Evolutionary conservation across 37 sponge, comb jelly and placozoan genomes (phyloP).

Genomic region (Axinella damicornis): DNA sequence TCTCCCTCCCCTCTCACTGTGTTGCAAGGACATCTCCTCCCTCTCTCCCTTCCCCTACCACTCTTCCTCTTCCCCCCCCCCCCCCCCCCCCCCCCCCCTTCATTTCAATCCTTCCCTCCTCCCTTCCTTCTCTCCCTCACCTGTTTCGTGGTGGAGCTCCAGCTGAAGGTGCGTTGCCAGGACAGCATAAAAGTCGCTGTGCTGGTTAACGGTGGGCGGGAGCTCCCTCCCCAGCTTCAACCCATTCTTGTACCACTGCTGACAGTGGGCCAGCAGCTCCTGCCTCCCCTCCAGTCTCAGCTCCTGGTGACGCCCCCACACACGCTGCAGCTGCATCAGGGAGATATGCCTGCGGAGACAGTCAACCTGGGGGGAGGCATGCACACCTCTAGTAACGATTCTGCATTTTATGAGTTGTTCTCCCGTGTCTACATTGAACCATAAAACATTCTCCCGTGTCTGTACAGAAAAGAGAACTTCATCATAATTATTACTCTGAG

Average conservation of each 20-base stretch:
- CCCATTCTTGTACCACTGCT: constrained; percentile 21
- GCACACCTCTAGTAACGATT: too few species aligned
- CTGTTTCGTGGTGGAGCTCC: constrained; percentile 60
- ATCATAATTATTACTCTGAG: neutral
- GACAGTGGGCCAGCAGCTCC: constrained; percentile 34
- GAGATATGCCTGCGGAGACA: constrained; percentile 26
- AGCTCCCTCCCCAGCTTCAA: constrained; percentile 27
- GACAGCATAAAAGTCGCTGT: constrained; percentile 58
- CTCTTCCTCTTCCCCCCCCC: neutral
- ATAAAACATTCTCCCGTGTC: neutral
- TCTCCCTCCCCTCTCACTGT: too few species aligned
- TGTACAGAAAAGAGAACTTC: neutral
- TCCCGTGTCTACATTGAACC: neutral
- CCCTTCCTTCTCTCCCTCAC: constrained; percentile 38
- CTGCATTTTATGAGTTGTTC: neutral
- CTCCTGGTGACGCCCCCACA: constrained; percentile 20
- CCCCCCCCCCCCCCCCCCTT: constrained; percentile 10
- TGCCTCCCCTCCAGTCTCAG: constrained; percentile 19
- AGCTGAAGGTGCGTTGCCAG: constrained; percentile 71
- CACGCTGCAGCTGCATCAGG: constrained; percentile 59
- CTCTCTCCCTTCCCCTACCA: too few species aligned
- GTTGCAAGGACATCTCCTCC: too few species aligned
- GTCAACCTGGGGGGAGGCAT: constrained; percentile 27
- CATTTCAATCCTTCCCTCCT: too few species aligned
- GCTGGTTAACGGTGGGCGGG: constrained; percentile 29